These are phyloP conservation scores for Cosmia trapezina DNA, from an alignment of 2,888 invertebrate species.

Conservation along the genomic window DNA sequence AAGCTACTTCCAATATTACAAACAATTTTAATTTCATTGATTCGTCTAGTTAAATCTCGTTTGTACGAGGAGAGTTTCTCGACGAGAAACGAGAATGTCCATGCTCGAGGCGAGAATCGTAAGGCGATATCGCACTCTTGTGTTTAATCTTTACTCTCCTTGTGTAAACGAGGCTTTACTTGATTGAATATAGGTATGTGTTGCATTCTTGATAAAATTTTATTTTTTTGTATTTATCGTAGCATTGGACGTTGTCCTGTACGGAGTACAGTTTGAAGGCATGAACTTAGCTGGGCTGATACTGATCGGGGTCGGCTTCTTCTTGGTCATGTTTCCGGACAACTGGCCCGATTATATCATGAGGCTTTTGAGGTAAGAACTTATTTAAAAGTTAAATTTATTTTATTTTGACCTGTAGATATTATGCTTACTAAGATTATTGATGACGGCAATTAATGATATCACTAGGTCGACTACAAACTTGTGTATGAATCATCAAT, in stretches of 20 bases:
- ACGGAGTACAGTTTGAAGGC: conserved; percentile 96
- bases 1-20: background rate
- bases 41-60: background rate
- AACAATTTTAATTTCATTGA: background rate
- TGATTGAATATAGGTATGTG: background rate
- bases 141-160: background rate
- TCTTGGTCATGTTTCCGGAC: conserved; percentile 98
- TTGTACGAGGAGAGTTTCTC: background rate
- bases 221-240: conserved; percentile 60
- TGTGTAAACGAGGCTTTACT: background rate
- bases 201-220: background rate
- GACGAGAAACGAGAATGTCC: background rate
- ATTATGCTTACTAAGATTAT: background rate
- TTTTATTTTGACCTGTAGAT: background rate
- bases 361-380: conserved; percentile 94
- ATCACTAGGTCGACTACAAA: background rate
- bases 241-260: conserved; percentile 96
- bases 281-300: conserved; percentile 99
- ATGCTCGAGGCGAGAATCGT: background rate
- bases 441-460: background rate
- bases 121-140: background rate
- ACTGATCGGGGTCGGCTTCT: conserved; percentile 96
- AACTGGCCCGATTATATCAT: conserved; percentile 99
- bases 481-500: background rate
- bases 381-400: background rate